Evolutionary conservation across 2,113 vertebrate species (phyloP).

Genomic region (Sus scrofa): DNA sequence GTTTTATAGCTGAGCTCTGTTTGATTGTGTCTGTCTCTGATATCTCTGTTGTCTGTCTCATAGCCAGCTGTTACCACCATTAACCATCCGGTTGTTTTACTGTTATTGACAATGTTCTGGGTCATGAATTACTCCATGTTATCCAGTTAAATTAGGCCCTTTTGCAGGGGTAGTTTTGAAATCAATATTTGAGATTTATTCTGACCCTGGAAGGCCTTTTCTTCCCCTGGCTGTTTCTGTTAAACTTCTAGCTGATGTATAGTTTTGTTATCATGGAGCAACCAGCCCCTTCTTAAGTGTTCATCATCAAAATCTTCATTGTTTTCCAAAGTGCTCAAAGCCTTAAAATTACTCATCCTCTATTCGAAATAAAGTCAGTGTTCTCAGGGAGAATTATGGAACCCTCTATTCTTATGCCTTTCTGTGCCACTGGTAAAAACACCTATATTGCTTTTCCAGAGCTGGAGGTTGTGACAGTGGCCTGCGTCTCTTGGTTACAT

Average conservation of each 20-base stretch:
- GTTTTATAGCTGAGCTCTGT: not conserved
- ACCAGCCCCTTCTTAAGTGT: not conserved
- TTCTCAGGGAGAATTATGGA: not conserved
- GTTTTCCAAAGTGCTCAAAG: not conserved
- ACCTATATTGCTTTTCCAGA: not conserved
- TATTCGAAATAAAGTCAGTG: constrained; percentile 52
- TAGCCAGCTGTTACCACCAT: not conserved
- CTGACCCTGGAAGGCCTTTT: not conserved
- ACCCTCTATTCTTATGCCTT: not conserved
- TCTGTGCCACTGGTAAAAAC: not conserved
- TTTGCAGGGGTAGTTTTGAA: constrained; percentile 7
- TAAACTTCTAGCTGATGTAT: not conserved
- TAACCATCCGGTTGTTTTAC: constrained; percentile 8
- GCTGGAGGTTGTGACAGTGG: not conserved
- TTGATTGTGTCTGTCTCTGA: not conserved
- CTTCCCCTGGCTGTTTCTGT: not conserved
- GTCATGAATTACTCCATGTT: not conserved
- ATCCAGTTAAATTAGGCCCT: constrained; percentile 3
- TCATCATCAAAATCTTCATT: not conserved
- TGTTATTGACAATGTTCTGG: constrained; percentile 37
- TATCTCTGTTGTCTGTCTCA: not conserved
- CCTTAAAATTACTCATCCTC: not conserved
- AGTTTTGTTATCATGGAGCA: constrained; percentile 6
- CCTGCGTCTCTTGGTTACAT: not conserved
- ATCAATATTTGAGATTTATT: not conserved